A percentile compares a stretch with the other conserved stretches of the same genome.
Conservation (phyloP, 2,113 vertebrate genomes). For the Ciconia stormi region DNA sequence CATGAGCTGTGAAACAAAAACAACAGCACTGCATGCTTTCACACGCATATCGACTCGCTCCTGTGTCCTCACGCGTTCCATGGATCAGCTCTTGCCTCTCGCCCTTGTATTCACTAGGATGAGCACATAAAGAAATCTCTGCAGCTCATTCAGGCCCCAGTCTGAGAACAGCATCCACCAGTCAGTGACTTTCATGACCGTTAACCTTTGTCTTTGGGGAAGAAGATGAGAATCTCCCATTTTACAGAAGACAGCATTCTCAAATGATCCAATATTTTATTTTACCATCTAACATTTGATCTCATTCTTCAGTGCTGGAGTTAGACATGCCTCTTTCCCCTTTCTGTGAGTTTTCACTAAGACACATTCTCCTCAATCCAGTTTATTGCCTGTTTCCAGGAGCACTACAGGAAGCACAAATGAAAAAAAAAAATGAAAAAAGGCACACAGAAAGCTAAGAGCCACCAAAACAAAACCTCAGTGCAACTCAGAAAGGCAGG, state of each 20-base stretch:
- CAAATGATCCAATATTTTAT: neutral
- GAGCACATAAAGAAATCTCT: neutral
- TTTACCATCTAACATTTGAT: neutral
- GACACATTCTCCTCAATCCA: neutral
- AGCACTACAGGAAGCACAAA: neutral
- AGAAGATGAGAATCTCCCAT: neutral
- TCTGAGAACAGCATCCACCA: neutral
- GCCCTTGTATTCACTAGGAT: neutral
- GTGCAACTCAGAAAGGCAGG: neutral
- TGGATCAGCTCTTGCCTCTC: neutral
- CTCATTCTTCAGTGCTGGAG: neutral
- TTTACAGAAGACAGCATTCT: neutral
- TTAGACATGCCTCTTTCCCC: neutral
- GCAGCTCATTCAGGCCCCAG: neutral
- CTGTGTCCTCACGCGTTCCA: rapidly evolving
- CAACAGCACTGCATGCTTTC: neutral
- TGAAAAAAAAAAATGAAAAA: neutral
- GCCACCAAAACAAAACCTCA: neutral
- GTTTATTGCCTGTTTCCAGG: neutral
- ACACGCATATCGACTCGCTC: neutral
- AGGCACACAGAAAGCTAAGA: neutral
- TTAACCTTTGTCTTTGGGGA: neutral
- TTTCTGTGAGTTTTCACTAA: neutral
- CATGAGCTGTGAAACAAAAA: neutral
- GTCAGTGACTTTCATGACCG: neutral